Evolutionary conservation across 2,888 invertebrate species (phyloP), one percentile per base, ranked within the genome.

Genomic region (Microctonus brassicae): DNA sequence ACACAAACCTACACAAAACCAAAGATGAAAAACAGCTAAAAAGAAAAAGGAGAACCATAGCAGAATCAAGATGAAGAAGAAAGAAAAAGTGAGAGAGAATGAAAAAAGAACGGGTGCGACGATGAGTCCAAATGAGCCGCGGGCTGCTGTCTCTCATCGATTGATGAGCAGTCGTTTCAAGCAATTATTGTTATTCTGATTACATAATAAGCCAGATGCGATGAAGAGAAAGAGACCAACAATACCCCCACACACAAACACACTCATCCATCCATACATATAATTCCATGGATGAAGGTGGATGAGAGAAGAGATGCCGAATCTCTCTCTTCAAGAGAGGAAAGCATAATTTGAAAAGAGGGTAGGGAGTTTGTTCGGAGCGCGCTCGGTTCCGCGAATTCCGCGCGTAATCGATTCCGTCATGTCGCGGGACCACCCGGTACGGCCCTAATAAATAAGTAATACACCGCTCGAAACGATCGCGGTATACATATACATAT

Each of bases 341-440:
- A 82, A 75, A 80, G 82, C 82, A 84, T 83, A 84, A 85, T 85
- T 83, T 81, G 80, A 78, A 83, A 82, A 47, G 17, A n/a, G 47
- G 47, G 47, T 47, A 47, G 78, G 70, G 73, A 67, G 72, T 62
- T 74, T 70, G n/a, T n/a, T n/a, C n/a, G 70, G 67, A 67, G 69
- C 66, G 58, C 65, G 57, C 57, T 78, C 79, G 78, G 86, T 87
- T 87, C 87, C 82, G 84, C 86, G 87, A 87, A 87, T 85, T 81
- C 72, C 63, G 33, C 85, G 85, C 84, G 87, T 87, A 87, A 87
- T 87, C 87, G 87, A 87, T 87, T 87, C 86, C 85, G 84, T 86
- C 87, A 87, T 87, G 87, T 87, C 87, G 86, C 85, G 84, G 81
- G 87, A 87, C 87, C 87, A 87, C 87, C 87, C 87, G 84, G 79